Evolutionary conservation across 2,888 invertebrate genomes (phyloP).

Genomic region (Ophion slaviceki): DNA sequence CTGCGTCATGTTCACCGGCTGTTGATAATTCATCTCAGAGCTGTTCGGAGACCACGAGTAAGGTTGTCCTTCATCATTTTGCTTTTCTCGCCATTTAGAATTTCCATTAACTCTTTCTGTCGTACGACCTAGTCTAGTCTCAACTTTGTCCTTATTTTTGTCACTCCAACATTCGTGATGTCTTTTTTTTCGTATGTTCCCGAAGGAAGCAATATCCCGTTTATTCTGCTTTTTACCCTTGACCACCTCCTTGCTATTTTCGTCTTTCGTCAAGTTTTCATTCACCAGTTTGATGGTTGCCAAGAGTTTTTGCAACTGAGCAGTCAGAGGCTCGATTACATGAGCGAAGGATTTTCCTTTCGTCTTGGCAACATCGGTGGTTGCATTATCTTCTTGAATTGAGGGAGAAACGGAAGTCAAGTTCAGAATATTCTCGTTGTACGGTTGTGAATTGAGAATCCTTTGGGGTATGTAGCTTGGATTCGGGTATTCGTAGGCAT

Average conservation of each 20-base stretch:
- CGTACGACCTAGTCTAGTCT: not conserved
- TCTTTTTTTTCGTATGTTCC: conserved; percentile 46
- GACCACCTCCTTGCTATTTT: conserved; percentile 21
- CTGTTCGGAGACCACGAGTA: not conserved
- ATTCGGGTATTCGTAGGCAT: conserved; percentile 62
- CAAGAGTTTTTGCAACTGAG: conserved; percentile 69
- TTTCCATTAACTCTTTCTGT: not conserved
- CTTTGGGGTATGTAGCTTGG: conserved; percentile 63
- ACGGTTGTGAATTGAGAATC: conserved; percentile 40
- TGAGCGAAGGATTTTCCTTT: conserved; percentile 66
- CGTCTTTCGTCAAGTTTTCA: conserved; percentile 65
- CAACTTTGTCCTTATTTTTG: not conserved
- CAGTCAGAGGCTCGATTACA: conserved; percentile 71
- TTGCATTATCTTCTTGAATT: not conserved
- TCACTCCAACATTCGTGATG: conserved; percentile 11
- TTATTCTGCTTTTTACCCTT: conserved; percentile 28
- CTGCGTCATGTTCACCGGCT: not conserved
- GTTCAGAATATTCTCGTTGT: not conserved
- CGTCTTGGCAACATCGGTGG: not conserved
- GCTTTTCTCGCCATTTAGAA: not conserved
- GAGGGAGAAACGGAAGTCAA: conserved; percentile 15
- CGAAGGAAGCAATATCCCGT: conserved; percentile 9
- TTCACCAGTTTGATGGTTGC: conserved; percentile 71
- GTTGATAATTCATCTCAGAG: not conserved
- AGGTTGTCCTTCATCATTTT: not conserved